Evolutionary conservation across 2,113 vertebrate genomes (phyloP), one percentile per base, ranked within the genome.

Genomic region (Microcebus jonahi): DNA sequence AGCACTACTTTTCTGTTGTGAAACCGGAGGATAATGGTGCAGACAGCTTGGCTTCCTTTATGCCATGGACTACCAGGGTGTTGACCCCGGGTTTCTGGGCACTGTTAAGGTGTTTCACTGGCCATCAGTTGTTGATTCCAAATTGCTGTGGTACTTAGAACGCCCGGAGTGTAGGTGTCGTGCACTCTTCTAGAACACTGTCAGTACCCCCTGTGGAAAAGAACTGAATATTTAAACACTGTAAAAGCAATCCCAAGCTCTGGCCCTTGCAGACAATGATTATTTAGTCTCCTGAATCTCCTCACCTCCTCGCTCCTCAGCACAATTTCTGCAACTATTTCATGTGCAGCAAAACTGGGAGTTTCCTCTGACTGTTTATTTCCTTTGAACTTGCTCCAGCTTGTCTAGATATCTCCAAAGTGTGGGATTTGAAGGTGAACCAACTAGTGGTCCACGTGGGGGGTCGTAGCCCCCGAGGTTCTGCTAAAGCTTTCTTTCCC

Each of bases 121-220:
- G 29, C 31, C 59, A 76, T 68, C 6, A 23, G 20, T 39, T 23
- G 63, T 50, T 9, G 18, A 76, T 83, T 75, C 25, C 31, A 29
- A 73, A 12, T 73, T 13, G 31, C 57, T 59, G 23, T 11, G 12
- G 25, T 57, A 67, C 61, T n/a, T 13, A 23, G 36, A 65, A 3
- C 27, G 27, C 57, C 27, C 27, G 4, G 20, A 31, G 31, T 83
- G 71, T 15, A 48, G 48, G 42, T 6, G 25, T 91, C 67, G n/a
- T 55, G 4, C 0, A n/a, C 18, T 48, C 13, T 39, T 68, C 9
- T 3, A 25, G 18, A 83, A 53, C 15, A 48, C 5, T 15, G 15
- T 15, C 5, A 14, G 36, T 23, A 0, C 1, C 21, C 25, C 6
- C 0, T 21, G 4, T 68, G 55, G 45, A 59, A 61, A 45, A 4